Evolutionary conservation across 2,113 vertebrate species (phyloP).

Genomic region (Paradoxurus hermaphroditus): DNA sequence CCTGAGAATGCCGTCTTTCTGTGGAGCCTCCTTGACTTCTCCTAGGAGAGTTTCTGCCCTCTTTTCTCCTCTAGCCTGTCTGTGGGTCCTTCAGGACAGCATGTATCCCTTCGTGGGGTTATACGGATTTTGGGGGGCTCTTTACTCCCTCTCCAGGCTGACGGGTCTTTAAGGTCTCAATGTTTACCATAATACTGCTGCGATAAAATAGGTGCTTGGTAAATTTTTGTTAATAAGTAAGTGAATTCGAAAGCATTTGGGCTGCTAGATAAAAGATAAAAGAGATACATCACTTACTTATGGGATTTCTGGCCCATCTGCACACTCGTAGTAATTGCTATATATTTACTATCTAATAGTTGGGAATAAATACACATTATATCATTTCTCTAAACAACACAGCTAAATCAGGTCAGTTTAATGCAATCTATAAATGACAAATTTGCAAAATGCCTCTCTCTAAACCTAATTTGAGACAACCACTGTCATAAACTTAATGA

Average conservation of each 20-base stretch:
- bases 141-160: background rate
- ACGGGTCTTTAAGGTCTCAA: background rate
- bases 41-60: background rate
- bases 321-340: constrained; percentile 23
- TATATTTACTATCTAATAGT: constrained; percentile 46
- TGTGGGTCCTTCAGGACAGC: accelerated
- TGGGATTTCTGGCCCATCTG: background rate
- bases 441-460: constrained; percentile 28
- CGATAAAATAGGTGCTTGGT: background rate
- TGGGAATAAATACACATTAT: constrained; percentile 39
- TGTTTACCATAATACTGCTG: background rate
- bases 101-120: accelerated
- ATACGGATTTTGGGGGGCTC: background rate
- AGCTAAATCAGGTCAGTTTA: constrained; percentile 58
- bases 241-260: background rate
- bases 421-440: constrained; percentile 61
- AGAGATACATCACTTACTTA: constrained; percentile 30
- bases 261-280: background rate
- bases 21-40: background rate
- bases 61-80: background rate
- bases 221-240: constrained; percentile 49
- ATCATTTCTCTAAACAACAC: constrained; percentile 42
- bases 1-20: background rate
- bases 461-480: constrained; percentile 59
- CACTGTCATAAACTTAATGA: constrained; percentile 57